Base-by-base conservation (phyloP, 2,797 vertebrate species). In the Eulemur coronatus region DNA sequence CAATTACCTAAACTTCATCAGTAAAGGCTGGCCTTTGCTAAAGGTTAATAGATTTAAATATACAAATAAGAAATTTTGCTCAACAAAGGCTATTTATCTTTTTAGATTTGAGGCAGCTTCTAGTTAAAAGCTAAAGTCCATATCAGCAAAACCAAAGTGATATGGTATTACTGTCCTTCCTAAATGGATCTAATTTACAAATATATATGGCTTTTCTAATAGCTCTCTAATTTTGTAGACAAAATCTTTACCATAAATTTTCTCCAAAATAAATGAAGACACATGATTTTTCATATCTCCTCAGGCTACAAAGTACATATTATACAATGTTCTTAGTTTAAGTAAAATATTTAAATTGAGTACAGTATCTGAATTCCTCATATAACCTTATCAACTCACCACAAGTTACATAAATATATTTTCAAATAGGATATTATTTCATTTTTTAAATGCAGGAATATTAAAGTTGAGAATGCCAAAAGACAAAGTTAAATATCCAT, bases 121-220 rank as follows among this genome's bases (percentile, higher is more conserved):
- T 72, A 89, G 67, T 85, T 95, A 82, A 96, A 96, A 97, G 14
- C 75, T 89, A 92, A 91, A 84, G 57, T 75, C 57, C 30, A 0
- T 85, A 89, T 91, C 82, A 97, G 70, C 78, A 94, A 97, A 97
- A 94, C 28, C 70, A 97, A 93, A 94, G 88, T 80, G 91, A 87
- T 46, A 59, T 48, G 73, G 80, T 78, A 73, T 73, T 86, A 52
- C 30, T 96, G 75, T 55, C 70, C 22, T 94, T 89, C 38, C 61
- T 84, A 91, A 97, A 92, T 85, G 92, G 76, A 88, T 91, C 85
- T 87, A 79, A 91, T 96, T 84, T 97, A 95, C 89, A 96, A 80
- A 80, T 80, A 95, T 50, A 81, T 41, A 92, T 65, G 46, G 70
- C 73, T 94, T 93, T 92, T 72, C 59, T 96, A 59, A 89, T 50